Evolutionary conservation across 2,888 invertebrate species (phyloP).

Genomic region (Tillus elongatus): DNA sequence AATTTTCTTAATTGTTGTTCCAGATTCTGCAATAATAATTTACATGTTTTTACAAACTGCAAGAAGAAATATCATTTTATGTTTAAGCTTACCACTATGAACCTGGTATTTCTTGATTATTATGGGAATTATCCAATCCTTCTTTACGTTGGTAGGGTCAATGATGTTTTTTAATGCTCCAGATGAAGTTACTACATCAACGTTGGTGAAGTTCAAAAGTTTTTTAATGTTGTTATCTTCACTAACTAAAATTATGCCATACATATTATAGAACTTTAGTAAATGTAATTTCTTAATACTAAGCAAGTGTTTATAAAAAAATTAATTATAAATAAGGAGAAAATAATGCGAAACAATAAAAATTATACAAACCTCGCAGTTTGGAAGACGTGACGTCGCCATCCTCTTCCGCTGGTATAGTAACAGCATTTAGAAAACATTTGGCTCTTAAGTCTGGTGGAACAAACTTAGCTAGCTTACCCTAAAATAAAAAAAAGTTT

Average conservation of each 20-base stretch:
- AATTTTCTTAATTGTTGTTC: slow-evolving; percentile 22
- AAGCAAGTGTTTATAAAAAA: neutral
- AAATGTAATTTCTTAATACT: too few relatives aligned
- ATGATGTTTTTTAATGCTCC: slow-evolving; percentile 1
- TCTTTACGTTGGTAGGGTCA: slow-evolving; percentile 18
- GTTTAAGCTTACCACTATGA: neutral
- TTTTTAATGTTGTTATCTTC: slow-evolving; percentile 12
- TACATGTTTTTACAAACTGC: neutral
- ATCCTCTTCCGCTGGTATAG: slow-evolving; percentile 8
- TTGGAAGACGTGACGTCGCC: slow-evolving; percentile 9
- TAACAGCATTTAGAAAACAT: slow-evolving; percentile 10
- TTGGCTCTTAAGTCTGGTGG: slow-evolving; percentile 11
- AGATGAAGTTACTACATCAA: neutral
- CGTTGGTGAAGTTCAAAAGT: neutral
- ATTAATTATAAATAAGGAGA: neutral
- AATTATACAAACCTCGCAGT: slow-evolving; percentile 11
- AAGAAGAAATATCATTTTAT: neutral
- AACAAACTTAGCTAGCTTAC: slow-evolving; percentile 14
- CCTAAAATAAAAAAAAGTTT: slow-evolving; percentile 10
- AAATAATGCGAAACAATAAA: neutral
- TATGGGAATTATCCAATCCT: slow-evolving; percentile 33
- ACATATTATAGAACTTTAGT: too few relatives aligned
- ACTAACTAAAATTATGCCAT: slow-evolving; percentile 14
- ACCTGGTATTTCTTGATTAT: slow-evolving; percentile 25
- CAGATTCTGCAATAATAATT: slow-evolving; percentile 12